Evolutionary conservation across 2,888 invertebrate genomes (phyloP).

Genomic region (Ptychoptera albimana): DNA sequence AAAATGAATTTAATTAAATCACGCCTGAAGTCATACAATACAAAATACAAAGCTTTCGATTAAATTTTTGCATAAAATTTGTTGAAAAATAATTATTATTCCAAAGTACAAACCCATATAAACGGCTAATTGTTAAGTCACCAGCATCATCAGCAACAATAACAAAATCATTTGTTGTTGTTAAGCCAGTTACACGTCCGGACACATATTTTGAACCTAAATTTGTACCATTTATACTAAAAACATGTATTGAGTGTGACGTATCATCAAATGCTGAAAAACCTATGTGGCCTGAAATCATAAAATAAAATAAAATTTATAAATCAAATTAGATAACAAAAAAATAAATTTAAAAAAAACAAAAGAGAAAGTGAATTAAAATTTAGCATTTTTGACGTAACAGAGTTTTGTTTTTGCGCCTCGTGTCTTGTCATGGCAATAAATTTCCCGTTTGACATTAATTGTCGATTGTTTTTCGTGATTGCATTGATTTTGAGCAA

Average conservation of each 20-base stretch:
- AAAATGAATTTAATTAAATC: background rate
- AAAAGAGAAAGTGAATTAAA: no score
- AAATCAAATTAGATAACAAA: no score
- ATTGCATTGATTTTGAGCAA: no score
- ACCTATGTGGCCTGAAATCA: slow-evolving; percentile 38
- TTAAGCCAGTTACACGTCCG: slow-evolving; percentile 33
- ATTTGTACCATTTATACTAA: slow-evolving; percentile 34
- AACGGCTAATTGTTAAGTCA: slow-evolving; percentile 34
- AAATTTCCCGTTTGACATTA: no score
- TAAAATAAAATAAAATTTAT: slow-evolving; percentile 7
- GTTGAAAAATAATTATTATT: background rate
- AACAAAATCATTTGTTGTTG: slow-evolving; percentile 31
- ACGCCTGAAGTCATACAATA: background rate
- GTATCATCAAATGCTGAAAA: slow-evolving; percentile 34
- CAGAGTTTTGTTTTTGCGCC: no score
- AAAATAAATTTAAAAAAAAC: no score
- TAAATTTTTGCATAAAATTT: background rate
- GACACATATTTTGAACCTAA: slow-evolving; percentile 35
- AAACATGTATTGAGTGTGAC: slow-evolving; percentile 36
- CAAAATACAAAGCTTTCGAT: no score
- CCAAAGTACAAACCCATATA: slow-evolving; percentile 28
- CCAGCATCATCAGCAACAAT: slow-evolving; percentile 36
- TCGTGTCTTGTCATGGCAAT: no score
- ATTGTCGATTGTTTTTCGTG: no score
- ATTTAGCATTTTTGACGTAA: no score